phyloP scores from a whole-genome alignment of 2,113 vertebrate genomes.

The Hydrochoerus hydrochaeris region DNA sequence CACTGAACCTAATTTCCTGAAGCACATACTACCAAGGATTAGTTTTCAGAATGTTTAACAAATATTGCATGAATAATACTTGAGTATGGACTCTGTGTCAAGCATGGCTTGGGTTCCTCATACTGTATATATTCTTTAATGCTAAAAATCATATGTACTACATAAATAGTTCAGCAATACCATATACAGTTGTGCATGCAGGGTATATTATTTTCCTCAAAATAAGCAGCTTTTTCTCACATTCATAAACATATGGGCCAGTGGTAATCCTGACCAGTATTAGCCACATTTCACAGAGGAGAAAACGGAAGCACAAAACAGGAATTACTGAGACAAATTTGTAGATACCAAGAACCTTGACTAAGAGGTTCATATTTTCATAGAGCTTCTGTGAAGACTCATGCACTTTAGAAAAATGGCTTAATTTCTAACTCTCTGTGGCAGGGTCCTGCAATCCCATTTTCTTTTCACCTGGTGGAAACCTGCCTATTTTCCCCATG shows the following conservation, averaged over 20 bases:
- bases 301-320: background rate
- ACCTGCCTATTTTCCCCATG: background rate
- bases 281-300: background rate
- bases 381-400: background rate
- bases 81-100: background rate
- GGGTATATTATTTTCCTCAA: background rate
- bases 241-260: background rate
- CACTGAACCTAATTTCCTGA: background rate
- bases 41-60: background rate
- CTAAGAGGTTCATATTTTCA: background rate
- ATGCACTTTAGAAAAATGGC: background rate
- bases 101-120: background rate
- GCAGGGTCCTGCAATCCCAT: background rate
- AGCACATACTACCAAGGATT: background rate
- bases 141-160: background rate
- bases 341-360: background rate
- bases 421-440: background rate
- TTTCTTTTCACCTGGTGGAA: background rate
- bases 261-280: background rate
- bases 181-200: background rate
- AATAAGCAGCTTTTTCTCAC: background rate
- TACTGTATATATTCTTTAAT: background rate
- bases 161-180: background rate
- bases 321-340: background rate
- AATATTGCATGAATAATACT: background rate